phyloP scores from a whole-genome alignment of 2,888 invertebrate genomes.

The Cataglyphis livida region DNA sequence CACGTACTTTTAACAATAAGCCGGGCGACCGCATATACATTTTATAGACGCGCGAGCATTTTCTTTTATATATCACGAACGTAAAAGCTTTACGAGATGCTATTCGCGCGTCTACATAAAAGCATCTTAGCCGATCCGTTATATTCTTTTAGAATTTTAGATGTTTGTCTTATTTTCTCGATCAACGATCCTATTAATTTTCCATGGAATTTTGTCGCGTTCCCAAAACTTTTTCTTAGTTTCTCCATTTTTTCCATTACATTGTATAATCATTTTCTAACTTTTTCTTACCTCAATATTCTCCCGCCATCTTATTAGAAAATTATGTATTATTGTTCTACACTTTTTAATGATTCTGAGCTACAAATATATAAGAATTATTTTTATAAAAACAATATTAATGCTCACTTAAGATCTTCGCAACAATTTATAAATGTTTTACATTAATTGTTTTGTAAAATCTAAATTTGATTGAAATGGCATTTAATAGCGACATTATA shows the following conservation, averaged over 20 bases:
- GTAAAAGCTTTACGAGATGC: conserved; percentile 62
- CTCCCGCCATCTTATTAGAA: not conserved
- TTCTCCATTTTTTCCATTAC: too few relatives aligned
- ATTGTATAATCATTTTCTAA: not conserved
- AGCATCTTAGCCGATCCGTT: conserved; percentile 22
- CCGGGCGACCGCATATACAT: not conserved
- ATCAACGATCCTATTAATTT: conserved; percentile 53
- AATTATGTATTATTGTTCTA: not conserved
- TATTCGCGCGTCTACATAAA: conserved; percentile 54
- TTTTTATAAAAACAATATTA: not conserved
- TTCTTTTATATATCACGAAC: conserved; percentile 55
- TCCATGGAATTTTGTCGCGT: conserved; percentile 2
- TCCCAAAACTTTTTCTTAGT: conserved; percentile 11
- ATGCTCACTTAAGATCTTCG: not conserved
- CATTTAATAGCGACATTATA: conserved; percentile 9
- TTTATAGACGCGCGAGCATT: conserved; percentile 49
- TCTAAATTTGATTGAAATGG: conserved; percentile 20
- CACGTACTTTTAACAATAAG: conserved; percentile 10
- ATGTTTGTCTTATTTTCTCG: conserved; percentile 28
- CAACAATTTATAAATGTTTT: not conserved
- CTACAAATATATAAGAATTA: not conserved
- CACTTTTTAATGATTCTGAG: not conserved
- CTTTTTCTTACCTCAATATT: conserved; percentile 1
- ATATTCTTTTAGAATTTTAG: conserved; percentile 44
- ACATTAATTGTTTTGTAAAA: not conserved